Base-by-base conservation (phyloP, 2,888 invertebrate species). In the Rosalia funebris region DNA sequence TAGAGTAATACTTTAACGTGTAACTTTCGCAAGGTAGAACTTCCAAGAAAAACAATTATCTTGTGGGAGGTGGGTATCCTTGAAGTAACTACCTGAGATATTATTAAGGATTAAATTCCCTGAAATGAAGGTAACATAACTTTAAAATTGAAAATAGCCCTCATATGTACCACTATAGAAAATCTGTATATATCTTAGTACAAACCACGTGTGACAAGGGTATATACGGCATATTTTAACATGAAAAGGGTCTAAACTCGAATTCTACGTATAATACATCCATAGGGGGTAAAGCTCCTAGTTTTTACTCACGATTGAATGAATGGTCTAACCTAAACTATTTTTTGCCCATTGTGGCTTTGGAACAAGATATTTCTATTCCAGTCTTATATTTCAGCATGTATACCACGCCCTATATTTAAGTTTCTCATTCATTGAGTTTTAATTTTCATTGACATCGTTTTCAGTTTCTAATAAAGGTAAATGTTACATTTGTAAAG, bases 361-460 rank as follows among this genome's bases (percentile, higher is more conserved):
- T 72, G 76, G 79, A 81, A 80, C 79, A 79, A 79, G 81, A 80
- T 80, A 80, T 79, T 80, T 75, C 77, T 75, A 75, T n/a, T 73
- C 75, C 75, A 74, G 80, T 76, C 78, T 81, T 79, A 80, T 79
- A 80, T 80, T 80, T 80, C 81, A 77, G 73, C 77, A 72, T 73
- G 74, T 60, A 63, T 68, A 74, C 75, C 77, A 77, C 79, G 78
- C 80, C 81, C 76, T 68, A 66, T 70, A 76, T 79, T 79, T 79
- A 76, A 76, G 77, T 54, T 68, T 76, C 77, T 79, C 79, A 78
- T 79, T 80, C 79, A 79, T 74, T 71, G 71, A 73, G 71, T 75
- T 73, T 73, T 68, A 62, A 69, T 69, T 74, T 78, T 78, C 41
- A 52, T 52, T 41, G 52, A 52, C 19, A 16, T n/a, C n/a, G n/a